These are phyloP conservation scores for Hoplodrina ambigua DNA, from an alignment of 2,888 invertebrate genomes.

Conservation along the genomic window DNA sequence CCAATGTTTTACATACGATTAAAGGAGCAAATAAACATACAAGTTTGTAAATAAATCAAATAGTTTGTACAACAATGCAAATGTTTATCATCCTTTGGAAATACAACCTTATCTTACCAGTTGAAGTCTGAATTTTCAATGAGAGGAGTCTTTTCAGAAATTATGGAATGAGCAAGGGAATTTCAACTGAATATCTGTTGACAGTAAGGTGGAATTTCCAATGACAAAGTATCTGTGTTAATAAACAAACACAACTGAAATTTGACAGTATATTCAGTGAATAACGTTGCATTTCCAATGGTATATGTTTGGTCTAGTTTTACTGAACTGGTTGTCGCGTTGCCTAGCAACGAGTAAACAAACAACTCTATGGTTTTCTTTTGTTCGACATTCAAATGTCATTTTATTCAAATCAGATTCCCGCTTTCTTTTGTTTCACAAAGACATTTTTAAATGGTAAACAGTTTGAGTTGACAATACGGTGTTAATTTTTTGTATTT, in stretches of 20 bases:
- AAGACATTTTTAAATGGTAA: not conserved
- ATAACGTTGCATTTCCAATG: constrained; percentile 9
- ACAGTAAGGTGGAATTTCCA: not conserved
- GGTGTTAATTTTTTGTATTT: constrained; percentile 16
- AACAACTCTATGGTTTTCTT: constrained; percentile 25
- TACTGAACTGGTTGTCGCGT: constrained; percentile 37
- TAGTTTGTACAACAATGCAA: constrained; percentile 22
- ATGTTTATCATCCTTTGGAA: not conserved
- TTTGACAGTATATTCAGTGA: not conserved
- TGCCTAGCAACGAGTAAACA: constrained; percentile 59
- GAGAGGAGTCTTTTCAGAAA: not conserved
- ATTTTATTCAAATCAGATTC: constrained; percentile 27
- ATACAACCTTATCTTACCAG: not conserved
- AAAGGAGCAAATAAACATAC: constrained; percentile 18
- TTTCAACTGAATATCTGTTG: not conserved
- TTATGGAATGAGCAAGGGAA: not conserved
- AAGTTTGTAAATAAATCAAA: constrained; percentile 37
- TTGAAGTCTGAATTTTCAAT: not conserved
- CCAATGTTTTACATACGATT: constrained; percentile 1
- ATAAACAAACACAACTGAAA: not conserved
- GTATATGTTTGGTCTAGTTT: constrained; percentile 42
- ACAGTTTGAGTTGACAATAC: not conserved
- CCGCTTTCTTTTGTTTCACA: constrained; percentile 27
- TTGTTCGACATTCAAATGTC: constrained; percentile 28
- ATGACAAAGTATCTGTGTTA: not conserved